Base-by-base conservation (phyloP, 2,113 vertebrate species). In the Peromyscus polionotus region DNA sequence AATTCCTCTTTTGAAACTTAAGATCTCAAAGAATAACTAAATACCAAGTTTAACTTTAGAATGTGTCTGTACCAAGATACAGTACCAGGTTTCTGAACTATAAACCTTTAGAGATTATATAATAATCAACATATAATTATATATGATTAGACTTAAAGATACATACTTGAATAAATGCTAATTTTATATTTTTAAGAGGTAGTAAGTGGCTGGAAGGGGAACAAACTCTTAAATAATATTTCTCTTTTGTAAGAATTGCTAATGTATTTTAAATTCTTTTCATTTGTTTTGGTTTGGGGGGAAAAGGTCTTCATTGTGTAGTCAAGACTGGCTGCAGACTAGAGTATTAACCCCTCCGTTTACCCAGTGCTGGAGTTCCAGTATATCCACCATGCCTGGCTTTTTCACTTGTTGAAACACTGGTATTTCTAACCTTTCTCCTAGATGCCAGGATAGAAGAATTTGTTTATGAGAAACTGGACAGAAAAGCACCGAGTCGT, bases 401-500 rank as follows among this genome's bases (percentile, higher is more conserved):
- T 48, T 51, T 97, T 96, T 16, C 20, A 42, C 26, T 84, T 75
- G 51, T 97, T 33, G 90, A 97, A 96, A 90, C 13, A 36, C 72
- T 86, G 77, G 20, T 95, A 88, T 93, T 97, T 72, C 96, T 51
- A 7, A 95, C 77, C 90, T 96, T 97, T 95, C 97, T 97, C 45
- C 6, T 91, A 99, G 99, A 99, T 99, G 99, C 99, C 97, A 99
- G 99, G 95, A 99, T 99, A 98, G 99, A 99, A 98, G 99, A 99
- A 98, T 99, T 99, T 99, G 98, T 99, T 65, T 99, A 99, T 96
- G 99, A 99, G 98, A 99, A 99, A 95, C 98, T 99, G 98, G 99
- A 99, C 96, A 99, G 99, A 98, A 99, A 99, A 99, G 99, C 97
- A 79, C 99, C 99, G 6, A 99, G 99, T 59, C 99, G 99, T 80